Conservation (phyloP, 2,797 vertebrate genomes). For the Pseudomugil tenellus region DNA sequence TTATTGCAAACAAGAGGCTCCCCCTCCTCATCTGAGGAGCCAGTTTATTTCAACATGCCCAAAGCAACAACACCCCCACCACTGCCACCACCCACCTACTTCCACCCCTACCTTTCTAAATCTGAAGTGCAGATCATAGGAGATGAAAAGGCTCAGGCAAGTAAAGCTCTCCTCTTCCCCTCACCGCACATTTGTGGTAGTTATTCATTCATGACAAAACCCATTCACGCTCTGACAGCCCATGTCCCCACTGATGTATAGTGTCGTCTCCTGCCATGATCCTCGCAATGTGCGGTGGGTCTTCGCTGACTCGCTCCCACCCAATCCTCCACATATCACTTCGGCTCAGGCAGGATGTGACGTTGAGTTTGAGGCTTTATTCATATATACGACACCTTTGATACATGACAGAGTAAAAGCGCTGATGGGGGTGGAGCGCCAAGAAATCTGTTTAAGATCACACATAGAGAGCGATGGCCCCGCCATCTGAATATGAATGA, state of each 20-base stretch:
- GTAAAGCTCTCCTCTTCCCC: conserved; percentile 76
- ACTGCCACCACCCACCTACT: conserved; percentile 2
- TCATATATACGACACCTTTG: conserved; percentile 68
- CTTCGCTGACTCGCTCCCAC: conserved; percentile 35
- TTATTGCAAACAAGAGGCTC: conserved; percentile 28
- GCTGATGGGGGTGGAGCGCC: conserved; percentile 73
- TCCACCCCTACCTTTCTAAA: conserved; percentile 37
- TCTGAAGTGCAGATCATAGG: conserved; percentile 79
- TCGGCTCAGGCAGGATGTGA: conserved; percentile 62
- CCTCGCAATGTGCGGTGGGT: conserved; percentile 48
- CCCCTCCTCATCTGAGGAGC: conserved; percentile 58
- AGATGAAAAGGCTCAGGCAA: conserved; percentile 79
- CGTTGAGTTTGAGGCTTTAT: conserved; percentile 54
- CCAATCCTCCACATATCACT: conserved; percentile 33
- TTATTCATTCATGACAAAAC: conserved; percentile 88
- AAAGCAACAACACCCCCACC: conserved; percentile 14
- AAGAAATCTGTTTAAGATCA: conserved; percentile 79
- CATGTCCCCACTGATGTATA: conserved; percentile 77
- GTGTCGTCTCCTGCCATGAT: conserved; percentile 68
- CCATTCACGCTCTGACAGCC: conserved; percentile 84
- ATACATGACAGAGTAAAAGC: conserved; percentile 78
- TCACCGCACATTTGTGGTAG: conserved; percentile 77
- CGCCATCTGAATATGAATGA: conserved; percentile 76
- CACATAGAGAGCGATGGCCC: conserved; percentile 71
- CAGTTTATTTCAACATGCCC: conserved; percentile 71